Percentiles rank a stretch among this genome's conserved stretches.
These are phyloP conservation scores for Colistium nudipinnis DNA, from an alignment of 2,113 vertebrate genomes.

Conservation along the genomic window DNA sequence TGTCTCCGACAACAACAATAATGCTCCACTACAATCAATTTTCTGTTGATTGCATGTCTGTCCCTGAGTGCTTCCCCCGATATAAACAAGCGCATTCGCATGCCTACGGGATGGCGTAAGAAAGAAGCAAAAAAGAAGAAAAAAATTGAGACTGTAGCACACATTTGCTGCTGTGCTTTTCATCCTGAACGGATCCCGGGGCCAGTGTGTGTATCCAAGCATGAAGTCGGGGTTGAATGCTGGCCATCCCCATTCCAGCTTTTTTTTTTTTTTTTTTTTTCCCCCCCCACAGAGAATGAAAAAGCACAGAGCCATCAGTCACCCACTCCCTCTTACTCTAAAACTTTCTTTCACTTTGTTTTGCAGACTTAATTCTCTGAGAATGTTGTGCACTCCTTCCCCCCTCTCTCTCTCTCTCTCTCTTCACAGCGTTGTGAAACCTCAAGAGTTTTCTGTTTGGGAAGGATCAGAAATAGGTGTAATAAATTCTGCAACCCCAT, in stretches of 20 bases:
- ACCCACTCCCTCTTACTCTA: conserved; percentile 18
- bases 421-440: conserved; percentile 35
- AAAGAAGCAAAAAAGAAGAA: conserved; percentile 21
- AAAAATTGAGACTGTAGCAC: conserved; percentile 2
- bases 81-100: conserved; percentile 15
- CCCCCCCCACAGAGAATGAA: conserved; percentile 47
- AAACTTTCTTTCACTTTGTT: conserved; percentile 37
- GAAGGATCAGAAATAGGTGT: conserved; percentile 4
- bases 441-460: conserved; percentile 10
- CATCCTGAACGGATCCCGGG: conserved; percentile 45
- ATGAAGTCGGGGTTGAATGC: conserved; percentile 63
- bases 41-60: conserved; percentile 42
- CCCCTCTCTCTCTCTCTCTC: conserved; percentile 8
- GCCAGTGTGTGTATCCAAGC: conserved; percentile 52
- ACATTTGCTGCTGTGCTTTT: conserved; percentile 54
- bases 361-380: neutral
- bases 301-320: conserved; percentile 42
- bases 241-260: conserved; percentile 25
- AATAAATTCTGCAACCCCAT: neutral
- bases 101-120: neutral
- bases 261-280: no score
- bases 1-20: conserved; percentile 49
- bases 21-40: conserved; percentile 43
- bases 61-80: conserved; percentile 4
- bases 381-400: neutral